Base-by-base conservation (phyloP, 2,888 invertebrate species). In the Chalcis sispes region DNA sequence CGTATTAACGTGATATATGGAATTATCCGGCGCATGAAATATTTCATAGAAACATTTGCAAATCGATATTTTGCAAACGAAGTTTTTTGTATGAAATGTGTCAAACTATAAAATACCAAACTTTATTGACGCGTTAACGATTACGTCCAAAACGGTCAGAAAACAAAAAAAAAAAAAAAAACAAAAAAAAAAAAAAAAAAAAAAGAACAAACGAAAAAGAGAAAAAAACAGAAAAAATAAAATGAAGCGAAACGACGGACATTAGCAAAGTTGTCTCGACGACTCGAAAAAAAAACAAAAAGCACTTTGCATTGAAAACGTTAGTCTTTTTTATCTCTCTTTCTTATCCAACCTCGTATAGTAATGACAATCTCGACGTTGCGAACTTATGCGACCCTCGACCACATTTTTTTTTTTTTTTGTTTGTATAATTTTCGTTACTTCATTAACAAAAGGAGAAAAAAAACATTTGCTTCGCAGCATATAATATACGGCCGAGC, bases 101-200 rank as follows among this genome's bases (percentile, higher is more conserved):
- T 36, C 36, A n/a, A n/a, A n/a, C 36, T 32, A 66, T 32, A 71
- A 61, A 15, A 52, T 48, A 42, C 23, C 2, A 20, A 71, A 65
- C 46, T 75, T 52, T 46, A 65, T 58, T 56, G 46, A 29, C 46
- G 54, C 32, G 75, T 54, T 72, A 71, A 66, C 25, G 71, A 75
- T 75, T 72, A 71, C 29, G 23, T 46, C 27, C 2, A 42, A 15
- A 8, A 40, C 4, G 36, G 32, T n/a, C 8, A 5, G 1, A 2
- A 36, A 54, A 65, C n/a, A n/a, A n/a, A n/a, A n/a, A n/a, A n/a
- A n/a, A n/a, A n/a, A n/a, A n/a, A n/a, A n/a, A n/a, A n/a, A n/a
- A n/a, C n/a, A n/a, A n/a, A n/a, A n/a, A n/a, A n/a, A n/a, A n/a
- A n/a, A n/a, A n/a, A n/a, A n/a, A n/a, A n/a, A n/a, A n/a, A n/a